These are phyloP conservation scores for Diabrotica balteata DNA, from an alignment of 2,888 invertebrate species.

Conservation along the genomic window DNA sequence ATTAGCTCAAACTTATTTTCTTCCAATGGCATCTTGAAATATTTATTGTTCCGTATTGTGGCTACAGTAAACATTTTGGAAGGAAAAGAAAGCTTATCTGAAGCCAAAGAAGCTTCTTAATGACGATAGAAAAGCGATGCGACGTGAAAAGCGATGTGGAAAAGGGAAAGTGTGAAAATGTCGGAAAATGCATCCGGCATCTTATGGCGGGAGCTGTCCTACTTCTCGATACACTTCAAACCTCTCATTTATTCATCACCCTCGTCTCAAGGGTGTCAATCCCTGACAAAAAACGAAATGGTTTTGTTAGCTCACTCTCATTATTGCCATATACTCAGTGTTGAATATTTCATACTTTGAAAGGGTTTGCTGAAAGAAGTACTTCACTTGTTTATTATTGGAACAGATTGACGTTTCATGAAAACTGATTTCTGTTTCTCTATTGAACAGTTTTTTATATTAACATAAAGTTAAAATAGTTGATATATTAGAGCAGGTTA, in stretches of 20 bases:
- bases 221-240: constrained; percentile 28
- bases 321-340: constrained; percentile 34
- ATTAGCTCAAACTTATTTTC: neutral
- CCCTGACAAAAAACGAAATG: constrained; percentile 31
- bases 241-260: constrained; percentile 40
- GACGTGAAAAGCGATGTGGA: constrained; percentile 13
- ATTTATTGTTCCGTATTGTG: neutral
- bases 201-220: constrained; percentile 17
- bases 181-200: constrained; percentile 22
- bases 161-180: constrained; percentile 23
- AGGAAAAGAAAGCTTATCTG: constrained; percentile 1
- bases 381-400: constrained; percentile 17
- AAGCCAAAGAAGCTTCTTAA: constrained; percentile 1
- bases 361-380: constrained; percentile 19
- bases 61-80: constrained; percentile 10
- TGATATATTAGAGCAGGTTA: too few species aligned
- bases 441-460: too few species aligned
- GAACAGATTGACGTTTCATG: constrained; percentile 16
- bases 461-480: too few species aligned
- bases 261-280: constrained; percentile 38
- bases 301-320: constrained; percentile 34
- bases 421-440: constrained; percentile 1
- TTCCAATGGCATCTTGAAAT: neutral
- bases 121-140: constrained; percentile 10
- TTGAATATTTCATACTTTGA: constrained; percentile 35